These are phyloP conservation scores for Buphagus erythrorhynchus DNA, from an alignment of 2,797 vertebrate species.

Conservation along the genomic window DNA sequence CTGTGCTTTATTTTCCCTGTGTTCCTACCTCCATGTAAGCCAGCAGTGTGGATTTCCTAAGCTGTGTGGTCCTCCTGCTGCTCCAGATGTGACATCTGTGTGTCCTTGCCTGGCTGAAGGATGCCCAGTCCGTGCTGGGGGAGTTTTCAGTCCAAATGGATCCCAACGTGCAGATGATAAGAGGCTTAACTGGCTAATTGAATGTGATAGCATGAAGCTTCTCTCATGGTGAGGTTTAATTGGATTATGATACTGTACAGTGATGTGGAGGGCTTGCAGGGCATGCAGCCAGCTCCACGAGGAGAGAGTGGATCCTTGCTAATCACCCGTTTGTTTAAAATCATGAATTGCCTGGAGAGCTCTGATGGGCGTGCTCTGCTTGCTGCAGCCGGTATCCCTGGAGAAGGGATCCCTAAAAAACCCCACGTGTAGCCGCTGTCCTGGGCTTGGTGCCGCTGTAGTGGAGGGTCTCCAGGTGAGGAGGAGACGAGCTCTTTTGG, in stretches of 20 bases:
- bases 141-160: background rate
- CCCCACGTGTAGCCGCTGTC: background rate
- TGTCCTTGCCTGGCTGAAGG: background rate
- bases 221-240: slow-evolving; percentile 61
- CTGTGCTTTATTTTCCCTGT: background rate
- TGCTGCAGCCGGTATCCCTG: background rate
- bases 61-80: background rate
- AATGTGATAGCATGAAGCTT: slow-evolving; percentile 54
- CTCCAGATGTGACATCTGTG: background rate
- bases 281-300: slow-evolving; percentile 28
- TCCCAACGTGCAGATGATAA: background rate
- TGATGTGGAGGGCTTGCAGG: slow-evolving; percentile 28
- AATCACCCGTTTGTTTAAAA: slow-evolving; percentile 46
- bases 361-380: background rate
- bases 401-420: background rate
- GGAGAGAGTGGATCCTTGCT: slow-evolving; percentile 43
- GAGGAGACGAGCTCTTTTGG: background rate
- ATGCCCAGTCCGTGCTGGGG: background rate
- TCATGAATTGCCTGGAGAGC: background rate
- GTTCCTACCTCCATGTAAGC: background rate
- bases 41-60: background rate
- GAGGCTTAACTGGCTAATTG: slow-evolving; percentile 54
- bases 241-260: slow-evolving; percentile 57
- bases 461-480: background rate
- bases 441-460: background rate